phyloP scores from a whole-genome alignment of 2,113 vertebrate species.

The Salvator merianae region DNA sequence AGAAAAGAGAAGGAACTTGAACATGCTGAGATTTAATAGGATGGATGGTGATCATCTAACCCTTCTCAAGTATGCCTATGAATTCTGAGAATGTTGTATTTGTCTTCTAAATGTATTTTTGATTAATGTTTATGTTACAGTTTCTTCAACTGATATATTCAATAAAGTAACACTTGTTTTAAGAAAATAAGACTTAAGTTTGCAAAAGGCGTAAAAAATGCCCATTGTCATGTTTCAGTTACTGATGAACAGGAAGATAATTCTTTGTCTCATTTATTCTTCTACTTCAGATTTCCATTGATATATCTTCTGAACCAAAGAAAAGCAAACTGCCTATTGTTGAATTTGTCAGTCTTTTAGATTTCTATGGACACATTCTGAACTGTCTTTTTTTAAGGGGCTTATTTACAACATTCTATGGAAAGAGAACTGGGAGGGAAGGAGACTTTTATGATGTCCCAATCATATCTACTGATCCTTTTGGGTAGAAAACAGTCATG shows the following conservation, averaged over 20 bases:
- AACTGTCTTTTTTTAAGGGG: background rate
- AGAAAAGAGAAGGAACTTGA: background rate
- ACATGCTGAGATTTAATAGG: background rate
- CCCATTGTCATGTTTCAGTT: background rate
- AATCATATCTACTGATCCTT: too few relatives aligned
- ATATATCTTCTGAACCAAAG: background rate
- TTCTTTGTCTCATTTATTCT: background rate
- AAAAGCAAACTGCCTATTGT: background rate
- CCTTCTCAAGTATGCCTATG: background rate
- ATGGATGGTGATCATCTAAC: background rate
- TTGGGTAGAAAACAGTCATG: background rate
- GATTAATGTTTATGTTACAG: background rate
- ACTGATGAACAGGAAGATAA: background rate
- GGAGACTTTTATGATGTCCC: background rate
- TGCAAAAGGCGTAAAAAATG: background rate
- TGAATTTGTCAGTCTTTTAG: background rate
- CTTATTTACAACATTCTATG: background rate
- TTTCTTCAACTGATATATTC: background rate
- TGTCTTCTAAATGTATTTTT: background rate
- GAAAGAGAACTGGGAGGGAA: too few relatives aligned
- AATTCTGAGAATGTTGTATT: background rate
- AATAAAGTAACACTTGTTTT: background rate
- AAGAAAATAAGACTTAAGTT: background rate
- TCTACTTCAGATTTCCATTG: background rate
- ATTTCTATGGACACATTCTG: background rate